Evolutionary conservation across 2,797 vertebrate genomes (phyloP).

Genomic region (Erpetoichthys calabaricus): DNA sequence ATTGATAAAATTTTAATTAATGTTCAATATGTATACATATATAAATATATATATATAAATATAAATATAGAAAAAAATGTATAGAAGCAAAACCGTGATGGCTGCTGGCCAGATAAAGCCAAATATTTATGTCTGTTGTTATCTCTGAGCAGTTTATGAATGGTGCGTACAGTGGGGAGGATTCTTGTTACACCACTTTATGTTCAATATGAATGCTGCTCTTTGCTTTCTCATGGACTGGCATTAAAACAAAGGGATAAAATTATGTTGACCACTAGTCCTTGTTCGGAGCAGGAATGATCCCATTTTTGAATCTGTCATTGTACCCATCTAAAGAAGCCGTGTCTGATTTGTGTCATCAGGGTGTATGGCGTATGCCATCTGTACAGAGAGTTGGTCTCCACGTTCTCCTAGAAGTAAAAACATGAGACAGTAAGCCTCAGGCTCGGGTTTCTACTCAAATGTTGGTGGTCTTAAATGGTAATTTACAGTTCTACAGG

Average conservation of each 20-base stretch:
- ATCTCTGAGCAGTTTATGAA: slow-evolving; percentile 33
- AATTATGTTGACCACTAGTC: slow-evolving; percentile 35
- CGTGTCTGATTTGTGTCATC: too few species aligned
- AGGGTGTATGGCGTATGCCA: too few species aligned
- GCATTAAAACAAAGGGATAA: slow-evolving; percentile 57
- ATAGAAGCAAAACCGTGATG: slow-evolving; percentile 59
- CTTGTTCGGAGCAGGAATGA: slow-evolving; percentile 36
- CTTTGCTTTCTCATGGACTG: slow-evolving; percentile 28
- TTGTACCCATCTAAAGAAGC: slow-evolving; percentile 13
- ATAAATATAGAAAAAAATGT: slow-evolving; percentile 42
- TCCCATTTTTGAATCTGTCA: slow-evolving; percentile 42
- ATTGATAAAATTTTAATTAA: slow-evolving; percentile 61
- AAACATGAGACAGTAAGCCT: too few species aligned
- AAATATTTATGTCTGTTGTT: slow-evolving; percentile 51
- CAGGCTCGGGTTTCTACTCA: too few species aligned
- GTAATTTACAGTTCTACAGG: too few species aligned
- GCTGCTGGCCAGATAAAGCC: slow-evolving; percentile 54
- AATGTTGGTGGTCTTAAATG: too few species aligned
- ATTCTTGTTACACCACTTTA: slow-evolving; percentile 39
- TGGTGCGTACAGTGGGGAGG: slow-evolving; percentile 29
- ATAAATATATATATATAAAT: slow-evolving; percentile 57
- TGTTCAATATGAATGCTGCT: slow-evolving; percentile 49
- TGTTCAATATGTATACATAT: slow-evolving; percentile 48
- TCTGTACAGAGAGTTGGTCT: too few species aligned
- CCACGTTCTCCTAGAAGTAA: too few species aligned